A percentile compares a stretch with the other conserved stretches of the same genome.
phyloP scores from a whole-genome alignment of 2,113 vertebrate species.

The Melanocharis versteri region DNA sequence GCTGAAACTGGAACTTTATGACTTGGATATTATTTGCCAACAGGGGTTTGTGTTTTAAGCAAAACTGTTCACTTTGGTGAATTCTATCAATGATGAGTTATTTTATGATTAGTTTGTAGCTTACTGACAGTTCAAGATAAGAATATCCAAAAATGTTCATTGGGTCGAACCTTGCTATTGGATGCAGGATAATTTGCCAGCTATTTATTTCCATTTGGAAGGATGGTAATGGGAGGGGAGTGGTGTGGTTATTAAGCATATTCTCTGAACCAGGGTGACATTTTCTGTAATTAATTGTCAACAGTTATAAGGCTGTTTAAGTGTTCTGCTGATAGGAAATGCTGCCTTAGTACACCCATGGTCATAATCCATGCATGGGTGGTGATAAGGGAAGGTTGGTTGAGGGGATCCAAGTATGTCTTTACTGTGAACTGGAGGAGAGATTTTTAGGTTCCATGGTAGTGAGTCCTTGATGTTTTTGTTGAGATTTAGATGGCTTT shows the following conservation, averaged over 20 bases:
- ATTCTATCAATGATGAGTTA: neutral
- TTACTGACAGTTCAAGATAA: neutral
- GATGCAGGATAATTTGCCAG: neutral
- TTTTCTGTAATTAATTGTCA: neutral
- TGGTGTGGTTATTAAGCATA: neutral
- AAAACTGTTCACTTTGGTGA: neutral
- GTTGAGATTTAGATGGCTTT: neutral
- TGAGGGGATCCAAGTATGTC: neutral
- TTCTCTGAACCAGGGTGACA: neutral
- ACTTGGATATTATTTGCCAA: accelerated
- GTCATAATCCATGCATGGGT: neutral
- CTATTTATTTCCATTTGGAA: neutral
- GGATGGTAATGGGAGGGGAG: neutral
- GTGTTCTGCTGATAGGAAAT: neutral
- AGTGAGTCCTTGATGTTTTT: neutral
- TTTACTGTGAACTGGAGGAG: neutral
- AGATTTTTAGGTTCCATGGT: neutral
- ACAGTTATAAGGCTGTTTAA: neutral
- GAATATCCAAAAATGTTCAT: neutral
- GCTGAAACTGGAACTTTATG: neutral
- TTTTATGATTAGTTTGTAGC: neutral
- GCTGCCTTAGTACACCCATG: neutral
- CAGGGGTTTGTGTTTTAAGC: neutral
- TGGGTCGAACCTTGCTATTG: neutral
- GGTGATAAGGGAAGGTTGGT: neutral